These are phyloP conservation scores for Sigmodon hispidus DNA, from an alignment of 2,113 vertebrate species.

Conservation along the genomic window DNA sequence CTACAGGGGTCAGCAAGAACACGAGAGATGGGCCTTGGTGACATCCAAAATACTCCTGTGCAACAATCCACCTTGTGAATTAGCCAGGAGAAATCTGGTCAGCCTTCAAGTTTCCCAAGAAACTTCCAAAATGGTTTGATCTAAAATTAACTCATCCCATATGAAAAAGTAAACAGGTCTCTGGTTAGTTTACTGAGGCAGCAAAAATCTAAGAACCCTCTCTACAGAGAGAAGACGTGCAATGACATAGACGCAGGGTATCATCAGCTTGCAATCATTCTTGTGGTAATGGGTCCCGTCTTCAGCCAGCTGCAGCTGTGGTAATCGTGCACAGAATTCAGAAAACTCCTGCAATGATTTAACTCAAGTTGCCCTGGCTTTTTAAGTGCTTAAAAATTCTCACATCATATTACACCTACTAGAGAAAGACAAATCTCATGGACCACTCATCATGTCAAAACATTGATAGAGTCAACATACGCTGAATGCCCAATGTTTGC, in stretches of 20 bases:
- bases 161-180: conserved; percentile 19
- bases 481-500: background rate
- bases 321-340: background rate
- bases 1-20: background rate
- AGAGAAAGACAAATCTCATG: conserved; percentile 5
- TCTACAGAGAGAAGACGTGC: background rate
- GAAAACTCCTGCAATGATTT: conserved; percentile 44
- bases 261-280: background rate
- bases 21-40: background rate
- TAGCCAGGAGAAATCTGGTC: background rate
- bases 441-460: background rate
- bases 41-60: background rate
- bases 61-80: background rate
- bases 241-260: background rate
- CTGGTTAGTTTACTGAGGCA: background rate
- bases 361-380: conserved; percentile 13
- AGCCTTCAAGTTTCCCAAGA: background rate
- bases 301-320: background rate
- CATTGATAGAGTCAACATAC: background rate
- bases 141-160: conserved; percentile 43
- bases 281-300: background rate
- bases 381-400: conserved; percentile 39
- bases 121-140: background rate
- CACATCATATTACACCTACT: background rate
- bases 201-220: background rate